phyloP scores from a whole-genome alignment of 2,888 invertebrate species.

The Cheilosia pagana region DNA sequence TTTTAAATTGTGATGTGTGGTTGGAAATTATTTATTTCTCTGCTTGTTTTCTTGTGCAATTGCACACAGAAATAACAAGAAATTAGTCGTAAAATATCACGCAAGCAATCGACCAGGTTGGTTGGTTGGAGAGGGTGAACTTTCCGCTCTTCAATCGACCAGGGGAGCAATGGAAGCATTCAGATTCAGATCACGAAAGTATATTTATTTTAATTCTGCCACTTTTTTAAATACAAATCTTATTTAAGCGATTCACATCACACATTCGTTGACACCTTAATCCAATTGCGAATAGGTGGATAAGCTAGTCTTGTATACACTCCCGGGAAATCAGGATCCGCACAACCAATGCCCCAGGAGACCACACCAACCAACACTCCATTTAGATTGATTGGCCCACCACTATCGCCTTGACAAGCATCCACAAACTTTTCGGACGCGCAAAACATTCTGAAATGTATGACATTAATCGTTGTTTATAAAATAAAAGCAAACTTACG shows the following conservation, averaged over 20 bases:
- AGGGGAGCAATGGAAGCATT: too few species aligned
- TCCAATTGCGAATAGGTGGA: slow-evolving; percentile 80
- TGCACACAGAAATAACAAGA: too few species aligned
- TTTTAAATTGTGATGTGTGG: too few species aligned
- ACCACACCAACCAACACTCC: slow-evolving; percentile 80
- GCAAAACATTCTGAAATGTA: slow-evolving; percentile 80
- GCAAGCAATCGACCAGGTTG: too few species aligned
- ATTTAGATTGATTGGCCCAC: slow-evolving; percentile 79
- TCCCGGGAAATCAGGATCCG: slow-evolving; percentile 81
- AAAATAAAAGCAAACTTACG: slow-evolving; percentile 77
- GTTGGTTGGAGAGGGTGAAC: too few species aligned
- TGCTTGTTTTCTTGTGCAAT: too few species aligned
- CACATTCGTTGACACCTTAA: slow-evolving; percentile 79
- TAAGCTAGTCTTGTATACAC: slow-evolving; percentile 80
- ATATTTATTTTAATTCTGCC: neutral
- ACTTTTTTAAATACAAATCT: neutral
- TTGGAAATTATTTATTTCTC: too few species aligned
- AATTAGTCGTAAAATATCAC: too few species aligned
- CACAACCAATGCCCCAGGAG: slow-evolving; percentile 82
- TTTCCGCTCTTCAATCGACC: too few species aligned
- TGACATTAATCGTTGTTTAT: too few species aligned
- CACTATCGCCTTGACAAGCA: slow-evolving; percentile 82
- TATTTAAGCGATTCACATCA: slow-evolving; percentile 64
- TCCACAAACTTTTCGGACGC: slow-evolving; percentile 80
- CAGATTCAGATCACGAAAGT: neutral